Percentiles rank a stretch among this genome's conserved stretches.
phyloP scores from a whole-genome alignment of 2,888 invertebrate genomes.

The Eilema griseolum region DNA sequence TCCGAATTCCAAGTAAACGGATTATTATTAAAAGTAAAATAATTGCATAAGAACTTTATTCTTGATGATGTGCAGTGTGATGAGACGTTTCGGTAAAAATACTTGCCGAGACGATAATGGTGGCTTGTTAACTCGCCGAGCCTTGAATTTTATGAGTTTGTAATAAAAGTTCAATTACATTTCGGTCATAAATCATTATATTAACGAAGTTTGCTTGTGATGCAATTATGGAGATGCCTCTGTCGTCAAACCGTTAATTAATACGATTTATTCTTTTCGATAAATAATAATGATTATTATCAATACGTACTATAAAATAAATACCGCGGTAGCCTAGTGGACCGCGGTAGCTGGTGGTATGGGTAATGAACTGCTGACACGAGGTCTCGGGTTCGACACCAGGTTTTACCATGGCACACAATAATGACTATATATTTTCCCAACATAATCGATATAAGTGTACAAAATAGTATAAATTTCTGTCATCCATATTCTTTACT shows the following conservation, averaged over 20 bases:
- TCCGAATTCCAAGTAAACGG: background rate
- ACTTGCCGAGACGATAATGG: constrained; percentile 32
- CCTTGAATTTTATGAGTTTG: constrained; percentile 52
- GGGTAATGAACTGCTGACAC: too few relatives aligned
- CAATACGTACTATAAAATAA: too few relatives aligned
- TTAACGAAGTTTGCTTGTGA: constrained; percentile 29
- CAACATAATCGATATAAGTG: too few relatives aligned
- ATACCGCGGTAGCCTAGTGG: too few relatives aligned
- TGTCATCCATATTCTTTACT: too few relatives aligned
- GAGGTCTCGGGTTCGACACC: too few relatives aligned
- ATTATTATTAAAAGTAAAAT: constrained; percentile 3
- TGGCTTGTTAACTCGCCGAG: constrained; percentile 10
- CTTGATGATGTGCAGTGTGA: background rate
- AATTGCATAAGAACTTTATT: constrained; percentile 10
- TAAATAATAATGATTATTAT: too few relatives aligned
- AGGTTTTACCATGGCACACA: too few relatives aligned
- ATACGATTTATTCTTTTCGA: background rate
- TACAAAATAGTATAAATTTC: too few relatives aligned
- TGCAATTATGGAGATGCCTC: constrained; percentile 10
- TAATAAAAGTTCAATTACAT: constrained; percentile 60
- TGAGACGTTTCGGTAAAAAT: constrained; percentile 25
- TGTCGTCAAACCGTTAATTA: background rate
- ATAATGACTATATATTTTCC: too few relatives aligned
- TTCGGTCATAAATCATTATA: constrained; percentile 57
- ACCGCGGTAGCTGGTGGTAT: too few relatives aligned